phyloP scores from a whole-genome alignment of 2,113 vertebrate genomes.

The Pollimyrus isidori region DNA sequence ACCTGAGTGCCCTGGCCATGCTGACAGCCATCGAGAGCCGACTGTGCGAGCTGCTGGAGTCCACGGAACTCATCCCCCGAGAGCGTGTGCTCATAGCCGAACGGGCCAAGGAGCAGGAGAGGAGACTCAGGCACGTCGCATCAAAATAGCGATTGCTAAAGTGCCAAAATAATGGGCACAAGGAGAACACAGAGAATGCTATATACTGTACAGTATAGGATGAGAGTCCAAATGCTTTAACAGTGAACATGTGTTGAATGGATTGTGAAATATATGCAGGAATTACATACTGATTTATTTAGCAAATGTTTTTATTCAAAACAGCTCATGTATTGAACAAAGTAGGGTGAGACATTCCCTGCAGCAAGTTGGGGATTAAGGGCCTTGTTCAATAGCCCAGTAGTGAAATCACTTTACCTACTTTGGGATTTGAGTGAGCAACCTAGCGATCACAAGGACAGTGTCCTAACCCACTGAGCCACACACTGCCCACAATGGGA shows the following conservation, averaged over 20 bases:
- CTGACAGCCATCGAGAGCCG: constrained; percentile 69
- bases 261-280: background rate
- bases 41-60: constrained; percentile 66
- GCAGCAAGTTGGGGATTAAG: background rate
- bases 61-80: constrained; percentile 64
- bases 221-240: background rate
- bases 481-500: background rate
- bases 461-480: background rate
- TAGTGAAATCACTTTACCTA: background rate
- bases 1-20: constrained; percentile 72
- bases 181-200: background rate
- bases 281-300: background rate
- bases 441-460: background rate
- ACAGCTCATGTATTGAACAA: background rate
- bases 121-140: constrained; percentile 59
- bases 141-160: background rate
- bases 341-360: background rate
- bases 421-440: background rate
- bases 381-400: background rate
- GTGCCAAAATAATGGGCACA: background rate
- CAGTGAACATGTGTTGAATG: background rate
- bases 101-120: constrained; percentile 72
- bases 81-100: constrained; percentile 55
- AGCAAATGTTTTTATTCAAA: background rate
- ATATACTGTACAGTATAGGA: background rate